Percentiles rank a stretch among this genome's conserved stretches.
These are phyloP conservation scores for Ictalurus punctatus DNA, from an alignment of 2,113 vertebrate genomes.

Conservation along the genomic window DNA sequence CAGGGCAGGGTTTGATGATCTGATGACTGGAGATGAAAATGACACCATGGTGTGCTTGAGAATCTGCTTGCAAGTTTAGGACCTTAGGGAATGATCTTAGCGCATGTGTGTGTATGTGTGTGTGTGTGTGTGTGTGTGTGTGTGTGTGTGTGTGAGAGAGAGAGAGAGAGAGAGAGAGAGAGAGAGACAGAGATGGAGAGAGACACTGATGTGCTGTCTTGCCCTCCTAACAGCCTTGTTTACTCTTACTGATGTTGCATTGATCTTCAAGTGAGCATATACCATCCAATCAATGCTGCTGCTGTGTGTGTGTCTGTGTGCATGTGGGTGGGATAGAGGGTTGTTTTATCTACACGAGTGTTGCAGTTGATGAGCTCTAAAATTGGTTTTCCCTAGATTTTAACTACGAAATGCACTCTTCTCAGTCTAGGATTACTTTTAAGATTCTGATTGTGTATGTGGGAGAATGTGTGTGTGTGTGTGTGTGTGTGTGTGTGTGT, in stretches of 20 bases:
- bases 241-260: conserved; percentile 37
- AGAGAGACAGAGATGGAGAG: neutral
- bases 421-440: neutral
- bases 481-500: neutral
- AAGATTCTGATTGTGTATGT: conserved; percentile 1
- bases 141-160: neutral
- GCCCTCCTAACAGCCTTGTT: conserved; percentile 13
- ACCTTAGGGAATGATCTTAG: neutral
- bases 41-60: neutral
- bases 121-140: neutral
- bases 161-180: neutral
- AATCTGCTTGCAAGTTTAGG: neutral
- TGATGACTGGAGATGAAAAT: conserved; percentile 17
- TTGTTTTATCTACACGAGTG: neutral
- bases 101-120: neutral
- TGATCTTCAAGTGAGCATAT: conserved; percentile 27
- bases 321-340: neutral
- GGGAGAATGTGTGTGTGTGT: neutral
- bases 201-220: neutral
- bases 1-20: neutral
- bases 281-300: conserved; percentile 24
- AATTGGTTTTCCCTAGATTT: conserved; percentile 14
- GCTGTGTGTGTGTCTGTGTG: neutral
- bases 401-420: neutral
- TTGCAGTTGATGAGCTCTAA: neutral